phyloP scores from a whole-genome alignment of 2,113 vertebrate species.

The Proteles cristata region DNA sequence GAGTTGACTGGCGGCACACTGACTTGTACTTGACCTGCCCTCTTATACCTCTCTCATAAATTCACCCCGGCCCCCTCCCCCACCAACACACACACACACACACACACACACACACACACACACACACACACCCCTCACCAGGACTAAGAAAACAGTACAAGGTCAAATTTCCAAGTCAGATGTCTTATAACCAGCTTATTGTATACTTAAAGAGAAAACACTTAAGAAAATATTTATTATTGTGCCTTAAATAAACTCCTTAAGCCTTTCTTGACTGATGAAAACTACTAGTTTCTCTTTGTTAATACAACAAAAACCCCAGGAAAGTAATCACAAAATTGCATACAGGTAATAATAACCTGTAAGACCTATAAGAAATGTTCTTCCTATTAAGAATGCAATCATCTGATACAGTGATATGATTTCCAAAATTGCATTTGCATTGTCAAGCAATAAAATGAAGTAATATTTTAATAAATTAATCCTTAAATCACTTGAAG shows the following conservation, averaged over 20 bases:
- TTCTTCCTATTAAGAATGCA: background rate
- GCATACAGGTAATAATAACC: background rate
- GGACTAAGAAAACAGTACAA: background rate
- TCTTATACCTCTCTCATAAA: background rate
- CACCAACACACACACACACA: background rate
- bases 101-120: background rate
- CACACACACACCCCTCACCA: background rate
- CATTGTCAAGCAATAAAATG: background rate
- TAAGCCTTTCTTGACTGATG: background rate
- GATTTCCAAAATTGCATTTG: background rate
- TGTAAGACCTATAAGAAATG: background rate
- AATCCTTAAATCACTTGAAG: background rate
- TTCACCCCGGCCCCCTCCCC: too few species aligned
- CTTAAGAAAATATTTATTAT: background rate
- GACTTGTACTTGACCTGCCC: background rate
- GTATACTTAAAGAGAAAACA: background rate
- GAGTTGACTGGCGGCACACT: background rate
- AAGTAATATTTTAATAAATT: background rate
- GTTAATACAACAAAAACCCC: background rate
- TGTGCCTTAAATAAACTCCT: background rate
- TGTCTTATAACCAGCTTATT: background rate
- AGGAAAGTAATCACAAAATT: constrained; percentile 16
- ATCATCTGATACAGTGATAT: background rate
- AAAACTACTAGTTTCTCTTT: constrained; percentile 7
- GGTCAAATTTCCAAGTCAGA: background rate